phyloP scores from a whole-genome alignment of 1,140 invertebrate genomes.

The Eciton burchellii region DNA sequence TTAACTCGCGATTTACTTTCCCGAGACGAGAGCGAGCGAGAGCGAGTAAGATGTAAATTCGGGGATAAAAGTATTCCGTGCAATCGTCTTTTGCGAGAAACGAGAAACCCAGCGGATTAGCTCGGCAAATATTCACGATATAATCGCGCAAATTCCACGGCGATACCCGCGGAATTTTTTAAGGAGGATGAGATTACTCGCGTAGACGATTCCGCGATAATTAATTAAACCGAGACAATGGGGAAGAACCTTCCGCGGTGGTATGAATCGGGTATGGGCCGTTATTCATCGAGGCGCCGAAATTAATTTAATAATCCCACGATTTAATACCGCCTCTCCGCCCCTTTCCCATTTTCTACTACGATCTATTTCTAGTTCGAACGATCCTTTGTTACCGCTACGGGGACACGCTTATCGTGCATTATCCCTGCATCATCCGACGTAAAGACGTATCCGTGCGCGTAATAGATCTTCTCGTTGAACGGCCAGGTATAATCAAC shows the following conservation, averaged over 20 bases:
- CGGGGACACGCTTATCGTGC: slow-evolving; percentile 29
- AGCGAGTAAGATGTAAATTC: not conserved
- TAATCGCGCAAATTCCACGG: slow-evolving; percentile 3
- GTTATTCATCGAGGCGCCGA: slow-evolving; percentile 56
- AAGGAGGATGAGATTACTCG: slow-evolving; percentile 33
- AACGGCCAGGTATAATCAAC: slow-evolving; percentile 32
- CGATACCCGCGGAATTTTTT: slow-evolving; percentile 40
- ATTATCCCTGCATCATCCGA: slow-evolving; percentile 29
- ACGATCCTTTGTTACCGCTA: slow-evolving; percentile 30
- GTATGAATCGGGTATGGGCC: slow-evolving; percentile 45
- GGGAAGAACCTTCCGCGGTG: not conserved
- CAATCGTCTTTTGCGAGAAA: not conserved
- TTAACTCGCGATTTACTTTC: not conserved
- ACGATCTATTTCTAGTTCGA: no score
- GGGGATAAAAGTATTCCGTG: not conserved
- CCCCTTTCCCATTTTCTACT: slow-evolving; percentile 36
- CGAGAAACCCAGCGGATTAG: not conserved
- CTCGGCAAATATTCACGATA: slow-evolving; percentile 39
- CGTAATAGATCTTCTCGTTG: slow-evolving; percentile 32
- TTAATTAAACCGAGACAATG: slow-evolving; percentile 65
- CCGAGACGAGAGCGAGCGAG: not conserved
- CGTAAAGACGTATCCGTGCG: slow-evolving; percentile 35
- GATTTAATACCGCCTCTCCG: slow-evolving; percentile 48
- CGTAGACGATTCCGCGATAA: slow-evolving; percentile 37
- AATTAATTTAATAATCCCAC: slow-evolving; percentile 65